phyloP scores from a whole-genome alignment of 2,888 invertebrate genomes.

The Harpalus rubripes region DNA sequence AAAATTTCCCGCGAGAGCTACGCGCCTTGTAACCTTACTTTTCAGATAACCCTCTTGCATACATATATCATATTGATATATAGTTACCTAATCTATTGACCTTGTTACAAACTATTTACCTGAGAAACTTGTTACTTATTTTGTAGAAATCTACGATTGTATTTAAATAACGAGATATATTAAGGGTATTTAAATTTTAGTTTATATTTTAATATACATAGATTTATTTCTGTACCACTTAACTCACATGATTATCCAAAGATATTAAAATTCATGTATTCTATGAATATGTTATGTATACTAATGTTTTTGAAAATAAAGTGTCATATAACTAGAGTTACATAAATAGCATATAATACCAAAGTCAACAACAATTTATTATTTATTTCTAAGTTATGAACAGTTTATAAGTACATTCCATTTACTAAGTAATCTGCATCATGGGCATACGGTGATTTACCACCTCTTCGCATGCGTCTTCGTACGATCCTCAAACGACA shows the following conservation, averaged over 20 bases:
- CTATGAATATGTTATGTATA: constrained; percentile 67
- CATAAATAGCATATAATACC: constrained; percentile 53
- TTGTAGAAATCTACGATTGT: constrained; percentile 60
- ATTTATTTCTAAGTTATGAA: constrained; percentile 34
- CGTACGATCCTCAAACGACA: constrained; percentile 90
- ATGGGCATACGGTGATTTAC: constrained; percentile 90
- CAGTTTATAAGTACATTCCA: constrained; percentile 94
- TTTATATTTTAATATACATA: constrained; percentile 67
- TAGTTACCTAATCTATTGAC: constrained; percentile 60
- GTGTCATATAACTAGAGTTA: constrained; percentile 67
- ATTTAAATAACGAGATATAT: constrained; percentile 58
- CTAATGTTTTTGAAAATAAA: constrained; percentile 67
- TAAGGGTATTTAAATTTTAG: constrained; percentile 65
- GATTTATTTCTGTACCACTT: constrained; percentile 66
- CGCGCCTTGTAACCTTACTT: too few species aligned
- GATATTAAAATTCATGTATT: constrained; percentile 67
- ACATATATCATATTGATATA: constrained; percentile 67
- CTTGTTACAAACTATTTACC: constrained; percentile 64
- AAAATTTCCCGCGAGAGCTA: too few species aligned
- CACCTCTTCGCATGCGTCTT: constrained; percentile 86
- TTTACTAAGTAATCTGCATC: constrained; percentile 98
- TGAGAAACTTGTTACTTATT: constrained; percentile 66
- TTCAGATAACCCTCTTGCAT: too few species aligned
- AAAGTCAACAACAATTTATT: constrained; percentile 57
- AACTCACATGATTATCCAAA: constrained; percentile 66